These are phyloP conservation scores for Sylvia atricapilla DNA, from an alignment of 2,113 vertebrate species.

Conservation along the genomic window DNA sequence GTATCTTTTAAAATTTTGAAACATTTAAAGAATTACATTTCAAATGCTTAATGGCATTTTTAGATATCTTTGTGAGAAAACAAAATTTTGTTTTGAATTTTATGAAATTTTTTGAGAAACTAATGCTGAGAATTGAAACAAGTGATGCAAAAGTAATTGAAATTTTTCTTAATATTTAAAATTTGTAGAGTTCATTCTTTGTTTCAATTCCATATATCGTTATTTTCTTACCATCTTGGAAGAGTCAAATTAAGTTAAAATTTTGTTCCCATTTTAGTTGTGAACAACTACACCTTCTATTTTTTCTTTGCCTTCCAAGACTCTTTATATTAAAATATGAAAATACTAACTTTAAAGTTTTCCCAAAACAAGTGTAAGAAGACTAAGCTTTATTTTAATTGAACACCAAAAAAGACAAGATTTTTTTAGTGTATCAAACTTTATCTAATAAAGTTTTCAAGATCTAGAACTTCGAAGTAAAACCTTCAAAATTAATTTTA, in stretches of 20 bases:
- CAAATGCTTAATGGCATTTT: not conserved
- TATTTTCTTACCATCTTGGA: not conserved
- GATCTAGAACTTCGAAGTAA: not conserved
- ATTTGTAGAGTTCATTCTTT: not conserved
- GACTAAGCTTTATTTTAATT: not conserved
- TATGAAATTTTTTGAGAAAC: not conserved
- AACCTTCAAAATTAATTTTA: not conserved
- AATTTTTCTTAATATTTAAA: not conserved
- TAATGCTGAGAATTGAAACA: not conserved
- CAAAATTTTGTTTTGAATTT: not conserved
- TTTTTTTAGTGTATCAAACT: not conserved
- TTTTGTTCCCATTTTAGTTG: not conserved
- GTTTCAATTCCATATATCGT: not conserved
- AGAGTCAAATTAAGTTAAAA: not conserved
- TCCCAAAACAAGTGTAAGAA: not conserved
- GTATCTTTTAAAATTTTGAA: not conserved
- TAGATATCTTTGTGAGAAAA: not conserved
- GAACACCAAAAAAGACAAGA: not conserved
- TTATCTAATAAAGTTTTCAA: not conserved
- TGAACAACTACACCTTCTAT: accelerated
- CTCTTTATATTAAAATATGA: not conserved
- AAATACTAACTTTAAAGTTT: not conserved
- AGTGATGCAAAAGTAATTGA: not conserved
- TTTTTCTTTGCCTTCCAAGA: not conserved
- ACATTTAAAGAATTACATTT: not conserved